Percentiles rank a stretch among this genome's conserved stretches.
Evolutionary conservation across 2,888 invertebrate genomes (phyloP).

Genomic region (Dasysyrphus tricinctus): DNA sequence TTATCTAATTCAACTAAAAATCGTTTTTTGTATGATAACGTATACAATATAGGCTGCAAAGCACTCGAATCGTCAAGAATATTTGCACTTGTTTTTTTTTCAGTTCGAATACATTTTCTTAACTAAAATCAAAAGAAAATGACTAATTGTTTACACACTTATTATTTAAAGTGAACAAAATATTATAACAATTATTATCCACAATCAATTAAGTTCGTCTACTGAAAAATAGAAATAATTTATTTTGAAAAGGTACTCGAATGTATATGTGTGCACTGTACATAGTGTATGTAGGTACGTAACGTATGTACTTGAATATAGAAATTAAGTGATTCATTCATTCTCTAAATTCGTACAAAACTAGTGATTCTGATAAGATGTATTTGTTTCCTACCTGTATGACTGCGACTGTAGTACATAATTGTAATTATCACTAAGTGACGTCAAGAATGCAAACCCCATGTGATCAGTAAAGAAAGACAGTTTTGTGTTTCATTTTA

Average conservation of each 20-base stretch:
- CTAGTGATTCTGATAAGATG: conserved; percentile 33
- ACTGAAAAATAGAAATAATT: background rate
- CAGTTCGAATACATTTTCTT: background rate
- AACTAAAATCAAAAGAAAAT: background rate
- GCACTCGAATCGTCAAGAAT: too few relatives aligned
- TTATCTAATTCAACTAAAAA: too few relatives aligned
- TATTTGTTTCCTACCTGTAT: conserved; percentile 2
- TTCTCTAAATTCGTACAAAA: background rate
- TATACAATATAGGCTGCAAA: too few relatives aligned
- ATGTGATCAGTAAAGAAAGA: background rate
- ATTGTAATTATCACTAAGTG: conserved; percentile 10
- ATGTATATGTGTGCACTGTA: background rate
- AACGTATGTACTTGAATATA: too few relatives aligned
- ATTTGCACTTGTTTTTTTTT: too few relatives aligned
- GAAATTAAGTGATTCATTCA: conserved; percentile 3
- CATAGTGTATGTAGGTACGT: too few relatives aligned
- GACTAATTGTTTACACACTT: background rate
- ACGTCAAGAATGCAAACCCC: conserved; percentile 4
- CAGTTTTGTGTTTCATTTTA: background rate
- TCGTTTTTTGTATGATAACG: too few relatives aligned
- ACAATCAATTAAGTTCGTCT: background rate
- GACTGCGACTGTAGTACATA: background rate
- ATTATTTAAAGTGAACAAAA: background rate
- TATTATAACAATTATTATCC: background rate
- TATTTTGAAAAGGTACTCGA: background rate